Base-by-base conservation (phyloP, 2,113 vertebrate genomes). In the Burhinus oedicnemus region DNA sequence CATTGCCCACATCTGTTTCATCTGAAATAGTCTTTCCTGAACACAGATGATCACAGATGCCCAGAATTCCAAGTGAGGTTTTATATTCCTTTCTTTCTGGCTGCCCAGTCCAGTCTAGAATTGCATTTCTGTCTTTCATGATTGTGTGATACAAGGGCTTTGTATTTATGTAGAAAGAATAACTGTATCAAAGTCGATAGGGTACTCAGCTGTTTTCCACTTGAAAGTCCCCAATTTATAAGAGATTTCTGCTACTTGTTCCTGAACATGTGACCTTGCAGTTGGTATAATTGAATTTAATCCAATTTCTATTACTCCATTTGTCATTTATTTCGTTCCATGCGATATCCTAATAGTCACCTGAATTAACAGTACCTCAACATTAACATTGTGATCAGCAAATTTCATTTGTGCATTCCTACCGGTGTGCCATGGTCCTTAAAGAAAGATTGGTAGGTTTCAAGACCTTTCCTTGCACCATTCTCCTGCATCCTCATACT, bases 291-390 rank as follows among this genome's bases (percentile, higher is more conserved):
- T 74, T 94, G 54, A 91, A 93, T 94, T 91, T 96, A 91, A 93
- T 94, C 65, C 66, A 71, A 93, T 94, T 85, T 83, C 77, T 93
- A 84, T 93, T 91, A 80, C 74, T 94, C 84, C 70, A 61, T 93
- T 96, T 90, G 54, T 88, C 82, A 93, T 90, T 87, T 93, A 54
- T 92, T 95, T 83, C 87, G 91, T 95, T 94, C 85, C 30, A 18
- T 85, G 44, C 49, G 60, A 93, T 88, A 90, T 88, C 49, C 55
- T 92, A 80, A 93, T 69, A 90, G 88, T 85, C 49, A 27, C 82
- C 55, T 78, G 32, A 91, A 87, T 96, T 97, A 94, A 60, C 75
- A 83, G 85, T 61, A 36, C 44, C 49, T 87, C 71, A 77, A n/a
- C 54, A 78, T 84, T 94, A 90, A 88, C 38, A 54, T 19, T 94